Evolutionary conservation across 1,140 invertebrate species (phyloP).

Genomic region (Drosophila punjabiensis): DNA sequence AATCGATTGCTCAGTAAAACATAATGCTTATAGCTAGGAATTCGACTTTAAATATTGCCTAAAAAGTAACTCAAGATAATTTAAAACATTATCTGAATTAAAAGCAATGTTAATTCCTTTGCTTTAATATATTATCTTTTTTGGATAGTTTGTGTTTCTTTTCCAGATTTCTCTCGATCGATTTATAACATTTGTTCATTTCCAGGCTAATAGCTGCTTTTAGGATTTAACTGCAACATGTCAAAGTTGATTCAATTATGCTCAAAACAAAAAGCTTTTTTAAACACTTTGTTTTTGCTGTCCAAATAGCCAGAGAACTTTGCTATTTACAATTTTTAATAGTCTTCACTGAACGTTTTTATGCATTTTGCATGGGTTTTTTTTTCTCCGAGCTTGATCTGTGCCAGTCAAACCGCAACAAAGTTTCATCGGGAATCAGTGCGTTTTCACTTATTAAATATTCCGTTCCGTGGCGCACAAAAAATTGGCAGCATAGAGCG

Average conservation of each 20-base stretch:
- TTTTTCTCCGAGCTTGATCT: conserved; percentile 24
- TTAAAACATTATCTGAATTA: too few relatives aligned
- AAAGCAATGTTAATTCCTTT: too few relatives aligned
- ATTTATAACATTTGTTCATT: neutral
- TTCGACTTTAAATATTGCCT: neutral
- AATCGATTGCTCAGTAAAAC: conserved; percentile 32
- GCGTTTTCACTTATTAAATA: conserved; percentile 51
- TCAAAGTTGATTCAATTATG: conserved; percentile 33
- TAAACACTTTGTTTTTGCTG: conserved; percentile 3
- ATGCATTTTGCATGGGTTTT: conserved; percentile 24
- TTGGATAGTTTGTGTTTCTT: too few relatives aligned
- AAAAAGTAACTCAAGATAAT: neutral
- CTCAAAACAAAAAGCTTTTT: neutral
- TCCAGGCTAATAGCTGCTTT: neutral
- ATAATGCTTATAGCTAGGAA: conserved; percentile 4
- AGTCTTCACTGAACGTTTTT: conserved; percentile 14
- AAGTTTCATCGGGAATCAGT: conserved; percentile 41
- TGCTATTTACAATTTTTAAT: conserved; percentile 36
- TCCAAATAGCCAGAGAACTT: neutral
- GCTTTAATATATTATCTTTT: neutral
- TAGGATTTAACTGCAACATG: conserved; percentile 10
- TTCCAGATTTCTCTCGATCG: neutral
- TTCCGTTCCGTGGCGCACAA: conserved; percentile 23
- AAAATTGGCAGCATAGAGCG: conserved; percentile 40
- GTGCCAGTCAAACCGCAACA: conserved; percentile 46